Evolutionary conservation across 2,888 invertebrate species (phyloP).

Genomic region (Scelioninae gen. 2): DNA sequence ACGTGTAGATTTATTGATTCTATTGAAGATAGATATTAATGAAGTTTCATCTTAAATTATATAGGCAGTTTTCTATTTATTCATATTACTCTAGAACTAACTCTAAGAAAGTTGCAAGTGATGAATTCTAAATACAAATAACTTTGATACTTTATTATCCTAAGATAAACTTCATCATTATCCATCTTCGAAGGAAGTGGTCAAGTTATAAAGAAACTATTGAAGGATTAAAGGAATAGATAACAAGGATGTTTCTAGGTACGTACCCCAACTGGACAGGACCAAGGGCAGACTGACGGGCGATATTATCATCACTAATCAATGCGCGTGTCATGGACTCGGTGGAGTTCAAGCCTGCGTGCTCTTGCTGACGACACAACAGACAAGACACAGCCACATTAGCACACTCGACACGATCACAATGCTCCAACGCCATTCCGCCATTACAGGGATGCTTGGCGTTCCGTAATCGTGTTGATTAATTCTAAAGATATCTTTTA

Average conservation of each 20-base stretch:
- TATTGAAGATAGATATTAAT: slow-evolving; percentile 35
- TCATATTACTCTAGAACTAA: too few relatives aligned
- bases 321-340: slow-evolving; percentile 97
- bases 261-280: slow-evolving; percentile 97
- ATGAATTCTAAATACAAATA: too few relatives aligned
- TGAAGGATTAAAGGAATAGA: slow-evolving; percentile 64
- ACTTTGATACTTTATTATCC: too few relatives aligned
- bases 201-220: slow-evolving; percentile 49
- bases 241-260: slow-evolving; percentile 75
- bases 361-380: slow-evolving; percentile 88
- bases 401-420: slow-evolving; percentile 74
- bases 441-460: slow-evolving; percentile 65
- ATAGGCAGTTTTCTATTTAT: too few relatives aligned
- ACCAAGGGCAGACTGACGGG: slow-evolving; percentile 90
- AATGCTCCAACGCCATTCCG: slow-evolving; percentile 71
- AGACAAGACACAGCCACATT: slow-evolving; percentile 79
- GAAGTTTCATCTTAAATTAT: too few relatives aligned
- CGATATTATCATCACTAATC: slow-evolving; percentile 91
- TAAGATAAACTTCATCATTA: too few relatives aligned
- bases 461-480: slow-evolving; percentile 65
- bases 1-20: slow-evolving; percentile 40
- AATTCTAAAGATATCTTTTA: slow-evolving; percentile 62
- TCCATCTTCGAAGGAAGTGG: slow-evolving; percentile 42
- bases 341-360: slow-evolving; percentile 91
- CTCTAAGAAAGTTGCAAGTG: too few relatives aligned